A percentile compares a stretch with the other conserved stretches of the same genome.
Conservation (phyloP, 2,113 vertebrate genomes). For the Callospermophilus lateralis region DNA sequence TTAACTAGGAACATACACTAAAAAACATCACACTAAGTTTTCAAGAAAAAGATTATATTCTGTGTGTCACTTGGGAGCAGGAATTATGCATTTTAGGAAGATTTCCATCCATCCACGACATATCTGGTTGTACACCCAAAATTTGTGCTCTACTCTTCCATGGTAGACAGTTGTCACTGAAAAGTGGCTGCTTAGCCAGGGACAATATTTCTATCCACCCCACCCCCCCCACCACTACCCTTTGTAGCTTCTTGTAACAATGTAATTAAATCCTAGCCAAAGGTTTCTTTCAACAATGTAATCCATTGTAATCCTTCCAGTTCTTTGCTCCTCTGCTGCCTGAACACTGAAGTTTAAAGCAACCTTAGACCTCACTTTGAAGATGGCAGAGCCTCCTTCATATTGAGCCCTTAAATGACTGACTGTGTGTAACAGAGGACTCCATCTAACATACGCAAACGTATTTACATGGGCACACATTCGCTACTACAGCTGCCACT, state of each 20-base stretch:
- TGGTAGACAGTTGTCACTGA: not conserved
- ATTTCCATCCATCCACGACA: not conserved
- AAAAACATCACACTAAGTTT: not conserved
- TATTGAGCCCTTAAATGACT: not conserved
- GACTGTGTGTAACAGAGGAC: not conserved
- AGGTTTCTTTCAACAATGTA: not conserved
- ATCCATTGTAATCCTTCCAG: not conserved
- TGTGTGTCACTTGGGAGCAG: not conserved
- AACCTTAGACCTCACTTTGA: not conserved
- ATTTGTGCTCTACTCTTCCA: not conserved
- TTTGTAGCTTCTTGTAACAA: not conserved
- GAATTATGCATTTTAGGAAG: not conserved
- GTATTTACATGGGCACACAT: not conserved
- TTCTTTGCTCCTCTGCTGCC: not conserved
- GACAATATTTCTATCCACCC: not conserved
- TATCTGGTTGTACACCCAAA: not conserved
- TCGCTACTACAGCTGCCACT: not conserved
- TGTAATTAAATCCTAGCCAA: not conserved
- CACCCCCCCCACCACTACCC: too few species aligned
- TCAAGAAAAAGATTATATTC: conserved; percentile 5
- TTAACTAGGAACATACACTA: not conserved
- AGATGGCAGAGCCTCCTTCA: not conserved
- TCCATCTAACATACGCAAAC: not conserved
- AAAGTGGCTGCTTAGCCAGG: not conserved
- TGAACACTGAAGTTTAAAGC: not conserved